Evolutionary conservation across 2,888 invertebrate species (phyloP).

Genomic region (Lymantria monacha): DNA sequence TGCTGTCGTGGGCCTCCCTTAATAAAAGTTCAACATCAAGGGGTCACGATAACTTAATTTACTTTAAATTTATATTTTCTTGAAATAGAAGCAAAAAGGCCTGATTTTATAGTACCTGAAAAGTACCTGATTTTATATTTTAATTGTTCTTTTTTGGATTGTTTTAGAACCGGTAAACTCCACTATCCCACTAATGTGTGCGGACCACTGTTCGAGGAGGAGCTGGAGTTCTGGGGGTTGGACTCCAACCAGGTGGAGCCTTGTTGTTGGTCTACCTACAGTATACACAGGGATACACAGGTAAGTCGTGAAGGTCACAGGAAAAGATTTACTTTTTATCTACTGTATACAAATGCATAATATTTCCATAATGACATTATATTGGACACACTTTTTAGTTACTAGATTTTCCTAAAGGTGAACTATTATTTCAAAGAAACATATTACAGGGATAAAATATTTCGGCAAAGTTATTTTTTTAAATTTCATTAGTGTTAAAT

Average conservation of each 20-base stretch:
- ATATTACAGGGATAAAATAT: too few species aligned
- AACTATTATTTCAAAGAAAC: too few species aligned
- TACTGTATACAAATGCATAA: background rate
- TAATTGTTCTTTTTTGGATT: slow-evolving; percentile 9
- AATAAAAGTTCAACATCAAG: too few species aligned
- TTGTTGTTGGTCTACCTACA: slow-evolving; percentile 99
- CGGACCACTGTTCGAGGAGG: slow-evolving; percentile 97
- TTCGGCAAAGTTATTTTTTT: too few species aligned
- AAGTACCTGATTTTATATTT: background rate
- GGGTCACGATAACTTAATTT: too few species aligned
- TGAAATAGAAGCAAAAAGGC: too few species aligned
- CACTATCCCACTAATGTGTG: slow-evolving; percentile 99
- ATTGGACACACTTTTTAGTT: too few species aligned
- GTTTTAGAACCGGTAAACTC: slow-evolving; percentile 92
- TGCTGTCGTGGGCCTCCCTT: too few species aligned
- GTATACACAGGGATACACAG: slow-evolving; percentile 92
- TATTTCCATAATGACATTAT: too few species aligned
- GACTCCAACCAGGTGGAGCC: slow-evolving; percentile 99
- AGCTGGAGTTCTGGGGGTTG: slow-evolving; percentile 97
- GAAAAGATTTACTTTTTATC: background rate
- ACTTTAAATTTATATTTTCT: too few species aligned
- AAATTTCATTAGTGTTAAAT: too few species aligned
- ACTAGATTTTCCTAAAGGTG: too few species aligned
- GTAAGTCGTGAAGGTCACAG: slow-evolving; percentile 53
- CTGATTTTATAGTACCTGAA: background rate